Evolutionary conservation across 2,797 vertebrate genomes (phyloP).

Genomic region (Lagorchestes hirsutus): DNA sequence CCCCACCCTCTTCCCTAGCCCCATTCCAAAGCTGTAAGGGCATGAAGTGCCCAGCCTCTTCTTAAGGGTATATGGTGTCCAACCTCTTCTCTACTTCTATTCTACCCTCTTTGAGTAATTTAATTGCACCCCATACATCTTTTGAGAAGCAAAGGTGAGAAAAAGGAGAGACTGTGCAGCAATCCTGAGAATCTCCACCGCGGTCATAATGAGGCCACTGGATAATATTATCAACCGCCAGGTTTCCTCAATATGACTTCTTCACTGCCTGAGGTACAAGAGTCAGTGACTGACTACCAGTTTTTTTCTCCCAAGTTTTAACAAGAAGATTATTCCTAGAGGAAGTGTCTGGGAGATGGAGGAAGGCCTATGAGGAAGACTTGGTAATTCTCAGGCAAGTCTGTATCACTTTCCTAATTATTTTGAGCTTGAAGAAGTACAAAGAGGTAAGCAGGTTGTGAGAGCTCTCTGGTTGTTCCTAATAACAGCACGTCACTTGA

Average conservation of each 20-base stretch:
- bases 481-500: background rate
- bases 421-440: constrained; percentile 24
- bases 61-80: background rate
- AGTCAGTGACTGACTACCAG: background rate
- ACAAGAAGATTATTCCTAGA: background rate
- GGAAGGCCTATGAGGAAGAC: background rate
- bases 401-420: constrained; percentile 41
- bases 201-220: background rate
- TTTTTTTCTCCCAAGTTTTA: background rate
- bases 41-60: background rate
- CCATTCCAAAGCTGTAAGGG: background rate
- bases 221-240: constrained; percentile 11
- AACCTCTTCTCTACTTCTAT: background rate
- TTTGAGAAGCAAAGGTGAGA: background rate
- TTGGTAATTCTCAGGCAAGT: constrained; percentile 3
- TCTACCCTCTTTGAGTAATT: background rate
- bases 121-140: constrained; percentile 13
- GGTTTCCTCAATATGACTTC: constrained; percentile 28
- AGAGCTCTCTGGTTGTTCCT: background rate
- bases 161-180: background rate
- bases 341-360: background rate
- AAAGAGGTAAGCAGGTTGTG: constrained; percentile 6
- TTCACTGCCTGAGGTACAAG: background rate
- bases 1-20: background rate
- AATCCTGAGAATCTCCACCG: background rate